Evolutionary conservation across 2,888 invertebrate genomes (phyloP), one percentile per base, ranked within the genome.

Genomic region (Apodemia duryi): DNA sequence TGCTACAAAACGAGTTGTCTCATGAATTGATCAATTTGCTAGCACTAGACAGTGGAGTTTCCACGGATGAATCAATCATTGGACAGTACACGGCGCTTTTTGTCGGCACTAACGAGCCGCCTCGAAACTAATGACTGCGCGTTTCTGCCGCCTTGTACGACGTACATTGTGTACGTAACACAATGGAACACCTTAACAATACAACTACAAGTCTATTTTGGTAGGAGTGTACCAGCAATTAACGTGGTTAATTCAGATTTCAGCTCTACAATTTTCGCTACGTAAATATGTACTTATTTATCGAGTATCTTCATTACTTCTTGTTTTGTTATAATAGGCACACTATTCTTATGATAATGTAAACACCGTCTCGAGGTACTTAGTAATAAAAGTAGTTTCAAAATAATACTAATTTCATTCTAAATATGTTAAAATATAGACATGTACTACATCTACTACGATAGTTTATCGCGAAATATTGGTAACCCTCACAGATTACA

Each of bases 41-140:
- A 77, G 79, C 76, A 75, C 72, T 73, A 78, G 77, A 82, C 80
- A 82, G 80, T 82, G 79, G 76, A 75, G 78, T 81, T 21, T 78
- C 80, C 77, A 81, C 77, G 75, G 82, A 86, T 73, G 80, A 82
- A 86, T 88, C 87, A 88, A 88, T 90, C 85, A 85, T 80, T 75
- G 75, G 72, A 69, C 72, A 77, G 77, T 76, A 78, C 70, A 77
- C 73, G 70, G 70, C 75, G 77, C 74, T 86, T 86, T 86, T 88
- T 85, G 82, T 80, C 71, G 75, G 73, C 77, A 77, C 80, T 81
- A 84, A 86, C 82, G 79, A 84, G 81, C 75, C 75, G 77, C 69
- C 73, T 73, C 70, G 76, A 65, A 67, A 68, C 69, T 85, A 83
- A 88, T 88, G 86, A 87, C 80, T 65, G 62, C 63, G 64, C 65